Evolutionary conservation across 2,797 vertebrate genomes (phyloP).

Genomic region (Rhabdophis nuchalis): DNA sequence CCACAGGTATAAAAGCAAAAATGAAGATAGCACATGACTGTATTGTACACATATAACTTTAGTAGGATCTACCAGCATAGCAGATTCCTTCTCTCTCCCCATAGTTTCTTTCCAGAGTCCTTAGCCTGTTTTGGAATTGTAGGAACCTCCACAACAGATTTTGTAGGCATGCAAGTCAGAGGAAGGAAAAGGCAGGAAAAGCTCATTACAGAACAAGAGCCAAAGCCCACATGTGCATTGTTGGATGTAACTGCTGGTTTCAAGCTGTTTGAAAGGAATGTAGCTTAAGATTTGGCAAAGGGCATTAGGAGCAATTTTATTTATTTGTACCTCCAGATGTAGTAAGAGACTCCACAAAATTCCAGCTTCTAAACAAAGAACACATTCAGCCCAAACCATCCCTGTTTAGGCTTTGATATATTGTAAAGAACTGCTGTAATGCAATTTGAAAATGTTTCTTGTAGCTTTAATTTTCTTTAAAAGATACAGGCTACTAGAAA

Average conservation of each 20-base stretch:
- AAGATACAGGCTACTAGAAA: background rate
- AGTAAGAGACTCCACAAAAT: background rate
- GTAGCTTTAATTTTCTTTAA: background rate
- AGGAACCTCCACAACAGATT: background rate
- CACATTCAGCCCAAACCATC: background rate
- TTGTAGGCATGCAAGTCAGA: too few species aligned
- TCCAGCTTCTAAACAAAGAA: background rate
- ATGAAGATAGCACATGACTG: background rate
- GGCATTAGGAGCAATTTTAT: background rate
- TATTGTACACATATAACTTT: background rate
- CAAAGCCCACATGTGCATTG: background rate
- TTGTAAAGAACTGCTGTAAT: background rate
- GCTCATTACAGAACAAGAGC: background rate
- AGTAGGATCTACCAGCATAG: background rate
- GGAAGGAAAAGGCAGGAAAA: background rate
- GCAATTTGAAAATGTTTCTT: background rate
- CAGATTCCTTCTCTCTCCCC: background rate
- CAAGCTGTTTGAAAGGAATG: background rate
- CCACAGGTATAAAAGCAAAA: background rate
- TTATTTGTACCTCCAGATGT: background rate
- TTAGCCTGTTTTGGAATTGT: background rate
- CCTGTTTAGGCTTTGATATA: background rate
- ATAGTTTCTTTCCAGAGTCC: background rate
- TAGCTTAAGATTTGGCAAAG: background rate
- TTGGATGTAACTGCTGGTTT: background rate